Base-by-base conservation (phyloP, 1,140 invertebrate genomes). In the Pseudobourletiella spinata region DNA sequence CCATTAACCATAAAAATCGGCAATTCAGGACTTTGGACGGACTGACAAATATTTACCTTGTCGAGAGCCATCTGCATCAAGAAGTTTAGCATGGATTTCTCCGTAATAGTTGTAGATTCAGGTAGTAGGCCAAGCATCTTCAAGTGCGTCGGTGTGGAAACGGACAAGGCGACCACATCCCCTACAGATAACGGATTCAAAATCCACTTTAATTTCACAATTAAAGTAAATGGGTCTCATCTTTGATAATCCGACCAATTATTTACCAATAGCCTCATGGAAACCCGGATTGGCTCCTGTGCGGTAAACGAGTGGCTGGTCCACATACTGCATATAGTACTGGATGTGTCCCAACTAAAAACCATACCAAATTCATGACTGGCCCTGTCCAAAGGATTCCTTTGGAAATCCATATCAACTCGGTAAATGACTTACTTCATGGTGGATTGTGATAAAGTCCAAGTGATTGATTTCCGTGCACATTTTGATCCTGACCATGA, bases 401-500 rank as follows among this genome's bases (percentile, higher is more conserved):
- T n/a, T n/a, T n/a, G n/a, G n/a, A n/a, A n/a, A n/a, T n/a, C n/a
- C n/a, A n/a, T 39, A 30, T 18, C 51, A 54, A 54, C 25, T 26
- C 25, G 2, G n/a, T 1, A 56, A 20, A 56, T 2, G 15, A 30
- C 52, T 43, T 29, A 64, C 86, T 77, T 95, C 91, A 71, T 97
- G 94, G 72, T 97, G 93, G 26, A 87, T 86, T 0, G 89, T 95
- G 55, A 94, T 83, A 39, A 97, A 77, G 74, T 95, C 88, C 59
- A 87, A 86, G 82, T 90, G 87, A 57, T 84, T 90, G 2, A 95
- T 82, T 61, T 88, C 84, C 0, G 92, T 90, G 73, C 94, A 98
- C 86, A 94, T 91, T 78, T 97, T 98, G 54, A 98, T 93, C 63
- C 94, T 92, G 76, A n/a, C n/a, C n/a, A n/a, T n/a, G n/a, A n/a